Base-by-base conservation (phyloP, 2,113 vertebrate species). In the Enhydra lutris region DNA sequence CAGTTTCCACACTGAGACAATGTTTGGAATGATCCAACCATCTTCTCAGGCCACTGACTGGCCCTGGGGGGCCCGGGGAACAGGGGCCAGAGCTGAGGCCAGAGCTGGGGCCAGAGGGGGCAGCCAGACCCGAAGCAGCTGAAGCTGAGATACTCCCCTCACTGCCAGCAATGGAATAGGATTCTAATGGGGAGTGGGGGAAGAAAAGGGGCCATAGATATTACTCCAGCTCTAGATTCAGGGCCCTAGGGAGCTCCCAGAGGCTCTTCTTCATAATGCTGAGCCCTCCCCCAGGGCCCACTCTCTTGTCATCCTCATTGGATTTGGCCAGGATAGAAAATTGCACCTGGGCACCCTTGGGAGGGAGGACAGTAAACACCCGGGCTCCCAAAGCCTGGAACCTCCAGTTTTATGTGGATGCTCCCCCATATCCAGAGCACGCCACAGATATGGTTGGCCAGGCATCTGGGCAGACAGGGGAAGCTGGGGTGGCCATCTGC, bases 131-230 rank as follows among this genome's bases (percentile, higher is more conserved):
- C 0, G 99, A 99, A 52, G 98, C 99, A 98, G 99, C 99, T 0
- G 99, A 99, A 89, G 99, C 99, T 17, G 99, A 99, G 98, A 99
- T 98, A 97, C 99, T 99, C 92, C 99, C 99, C 92, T 99, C 99
- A 39, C 99, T 99, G 98, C 99, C 99, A 23, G 99, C 99, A 93
- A 99, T 99, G 13, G 99, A 99, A 97, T 99, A 99, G 10, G 99
- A 99, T 98, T 99, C 99, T 99, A 98, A 67, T 21, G 45, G 71
- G 83, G 15, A 42, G 65, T 6, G 45, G 73, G 50, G 39, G 34
- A 23, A 90, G 55, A 81, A 73, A 97, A 45, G 47, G 74, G 42
- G 45, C 57, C 47, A 92, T 17, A 76, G 94, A 65, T 80, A 20
- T 5, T 92, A 67, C 10, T 78, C 71, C 59, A 92, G 17, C 52